Evolutionary conservation across 2,113 vertebrate species (phyloP).

Genomic region (Thinocorus orbignyianus): DNA sequence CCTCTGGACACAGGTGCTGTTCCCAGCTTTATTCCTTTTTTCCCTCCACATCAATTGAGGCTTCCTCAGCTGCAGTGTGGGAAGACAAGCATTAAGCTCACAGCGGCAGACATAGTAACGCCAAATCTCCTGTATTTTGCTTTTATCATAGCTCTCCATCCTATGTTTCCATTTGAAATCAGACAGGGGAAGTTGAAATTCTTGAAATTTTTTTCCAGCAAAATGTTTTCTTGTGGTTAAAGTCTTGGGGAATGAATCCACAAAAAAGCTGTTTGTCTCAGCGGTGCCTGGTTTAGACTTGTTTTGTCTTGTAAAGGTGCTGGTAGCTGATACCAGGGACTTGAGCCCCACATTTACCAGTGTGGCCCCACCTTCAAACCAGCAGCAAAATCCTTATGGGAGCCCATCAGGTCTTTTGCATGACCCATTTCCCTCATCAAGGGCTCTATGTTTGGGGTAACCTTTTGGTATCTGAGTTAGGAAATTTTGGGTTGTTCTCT

Average conservation of each 20-base stretch:
- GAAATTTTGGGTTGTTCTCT: not conserved
- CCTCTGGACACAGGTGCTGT: not conserved
- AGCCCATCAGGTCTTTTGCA: fast-evolving
- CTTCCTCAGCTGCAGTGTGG: not conserved
- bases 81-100: not conserved
- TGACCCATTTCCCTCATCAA: not conserved
- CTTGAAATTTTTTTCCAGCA: not conserved
- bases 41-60: not conserved
- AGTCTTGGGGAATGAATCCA: not conserved
- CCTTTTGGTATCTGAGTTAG: not conserved
- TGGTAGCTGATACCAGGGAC: not conserved
- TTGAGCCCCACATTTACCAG: not conserved
- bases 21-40: not conserved
- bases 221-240: not conserved
- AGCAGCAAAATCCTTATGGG: not conserved
- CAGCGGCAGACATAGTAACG: fast-evolving
- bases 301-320: not conserved
- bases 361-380: not conserved
- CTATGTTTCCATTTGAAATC: not conserved
- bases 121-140: not conserved
- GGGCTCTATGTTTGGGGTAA: not conserved
- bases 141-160: not conserved
- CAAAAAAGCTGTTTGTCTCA: not conserved
- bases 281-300: not conserved
- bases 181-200: not conserved